These are phyloP conservation scores for fruit fly (Drosophila melanogaster) DNA, from an alignment of 1,140 invertebrate genomes.

Conservation along the genomic window Release_6_plus_ISO1_MT NT_033779.5:8816001-8816500, in stretches of 20 bases:
- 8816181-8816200: slow-evolving; percentile 38
- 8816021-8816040: slow-evolving; percentile 21
- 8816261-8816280: slow-evolving; percentile 66
- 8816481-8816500: slow-evolving; percentile 70
- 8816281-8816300: slow-evolving; percentile 56
- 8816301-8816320: slow-evolving; percentile 58
- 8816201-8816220: slow-evolving; percentile 14
- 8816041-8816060: slow-evolving; percentile 52
- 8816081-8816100: slow-evolving; percentile 16
- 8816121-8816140: slow-evolving; percentile 16
- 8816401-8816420: slow-evolving; percentile 16
- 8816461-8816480: slow-evolving; percentile 55
- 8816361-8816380: slow-evolving; percentile 50
- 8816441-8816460: slow-evolving; percentile 52
- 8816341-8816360: slow-evolving; percentile 42
- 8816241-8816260: slow-evolving; percentile 72
- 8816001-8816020: neutral
- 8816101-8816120: slow-evolving; percentile 24
- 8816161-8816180: slow-evolving; percentile 58
- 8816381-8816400: slow-evolving; percentile 3
- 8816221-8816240: slow-evolving; percentile 36
- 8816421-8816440: slow-evolving; percentile 72
- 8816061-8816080: slow-evolving; percentile 46
- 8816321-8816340: slow-evolving; percentile 46
- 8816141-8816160: slow-evolving; percentile 49